These are phyloP conservation scores for Rattus rattus DNA, from an alignment of 2,113 vertebrate genomes.

Conservation along the genomic window DNA sequence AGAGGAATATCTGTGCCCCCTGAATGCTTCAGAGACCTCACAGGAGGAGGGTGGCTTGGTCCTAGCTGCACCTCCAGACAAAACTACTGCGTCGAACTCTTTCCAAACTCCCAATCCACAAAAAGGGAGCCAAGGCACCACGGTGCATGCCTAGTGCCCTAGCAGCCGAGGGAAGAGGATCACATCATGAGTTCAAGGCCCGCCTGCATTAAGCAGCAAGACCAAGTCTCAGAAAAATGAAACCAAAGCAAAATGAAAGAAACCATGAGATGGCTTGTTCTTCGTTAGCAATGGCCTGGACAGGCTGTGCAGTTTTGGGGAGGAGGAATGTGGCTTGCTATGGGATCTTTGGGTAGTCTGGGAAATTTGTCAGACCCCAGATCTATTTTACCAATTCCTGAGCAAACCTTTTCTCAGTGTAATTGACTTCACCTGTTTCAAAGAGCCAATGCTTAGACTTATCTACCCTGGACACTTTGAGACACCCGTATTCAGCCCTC, in stretches of 20 bases:
- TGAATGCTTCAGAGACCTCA: not conserved
- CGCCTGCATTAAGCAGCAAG: not conserved
- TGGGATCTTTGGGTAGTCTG: conserved; percentile 79
- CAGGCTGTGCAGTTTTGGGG: conserved; percentile 87
- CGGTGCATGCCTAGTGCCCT: not conserved
- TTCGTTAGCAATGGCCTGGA: conserved; percentile 63
- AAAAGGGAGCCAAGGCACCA: not conserved
- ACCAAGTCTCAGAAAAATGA: not conserved
- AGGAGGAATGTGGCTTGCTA: conserved; percentile 82
- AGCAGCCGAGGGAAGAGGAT: not conserved
- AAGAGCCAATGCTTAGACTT: conserved; percentile 86
- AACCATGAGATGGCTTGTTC: not conserved
- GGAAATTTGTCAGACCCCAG: conserved; percentile 85
- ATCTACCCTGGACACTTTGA: conserved; percentile 85
- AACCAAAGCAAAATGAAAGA: conserved; percentile 2
- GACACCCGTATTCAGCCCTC: conserved; percentile 84
- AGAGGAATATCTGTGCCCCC: not conserved
- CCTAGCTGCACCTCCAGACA: not conserved
- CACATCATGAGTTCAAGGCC: not conserved
- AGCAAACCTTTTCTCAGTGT: conserved; percentile 84
- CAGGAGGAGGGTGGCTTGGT: not conserved
- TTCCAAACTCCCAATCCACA: conserved; percentile 22
- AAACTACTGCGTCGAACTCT: not conserved
- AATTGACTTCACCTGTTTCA: conserved; percentile 84
- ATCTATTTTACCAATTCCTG: conserved; percentile 86